Conservation (phyloP, 2,888 invertebrate genomes). For the Drosophila meridionalis region DNA sequence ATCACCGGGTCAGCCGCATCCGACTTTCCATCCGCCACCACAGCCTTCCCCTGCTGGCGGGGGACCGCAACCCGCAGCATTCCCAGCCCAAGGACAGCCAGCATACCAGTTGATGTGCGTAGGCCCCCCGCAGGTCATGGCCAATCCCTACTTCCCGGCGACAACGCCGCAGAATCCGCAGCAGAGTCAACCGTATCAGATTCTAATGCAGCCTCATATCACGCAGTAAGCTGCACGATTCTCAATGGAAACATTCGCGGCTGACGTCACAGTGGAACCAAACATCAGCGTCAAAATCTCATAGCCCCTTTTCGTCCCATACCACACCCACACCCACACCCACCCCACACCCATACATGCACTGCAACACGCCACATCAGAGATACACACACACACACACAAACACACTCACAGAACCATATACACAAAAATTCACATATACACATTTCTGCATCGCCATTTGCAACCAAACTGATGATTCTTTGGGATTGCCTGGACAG, state of each 20-base stretch:
- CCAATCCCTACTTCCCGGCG: conserved; percentile 82
- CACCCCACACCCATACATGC: neutral
- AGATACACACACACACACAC: conserved; percentile 13
- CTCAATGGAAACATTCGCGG: conserved; percentile 30
- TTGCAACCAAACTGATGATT: conserved; percentile 31
- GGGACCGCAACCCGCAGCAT: conserved; percentile 86
- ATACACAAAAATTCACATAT: conserved; percentile 16
- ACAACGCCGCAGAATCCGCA: conserved; percentile 83
- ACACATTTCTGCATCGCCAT: conserved; percentile 12
- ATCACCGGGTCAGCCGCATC: conserved; percentile 87
- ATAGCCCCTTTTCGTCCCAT: conserved; percentile 26
- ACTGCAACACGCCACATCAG: conserved; percentile 3
- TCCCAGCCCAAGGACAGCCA: conserved; percentile 84
- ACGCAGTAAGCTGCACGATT: conserved; percentile 72
- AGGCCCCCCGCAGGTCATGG: conserved; percentile 81
- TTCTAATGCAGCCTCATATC: conserved; percentile 84
- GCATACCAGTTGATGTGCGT: conserved; percentile 87
- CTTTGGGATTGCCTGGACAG: conserved; percentile 6
- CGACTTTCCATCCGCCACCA: conserved; percentile 87
- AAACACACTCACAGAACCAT: conserved; percentile 21
- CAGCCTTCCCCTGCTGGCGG: conserved; percentile 87
- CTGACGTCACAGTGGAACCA: conserved; percentile 32
- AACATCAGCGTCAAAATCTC: conserved; percentile 43
- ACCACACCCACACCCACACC: neutral
- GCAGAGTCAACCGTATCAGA: conserved; percentile 84